These are phyloP conservation scores for Calonectris borealis DNA, from an alignment of 2,113 vertebrate genomes.

Conservation along the genomic window DNA sequence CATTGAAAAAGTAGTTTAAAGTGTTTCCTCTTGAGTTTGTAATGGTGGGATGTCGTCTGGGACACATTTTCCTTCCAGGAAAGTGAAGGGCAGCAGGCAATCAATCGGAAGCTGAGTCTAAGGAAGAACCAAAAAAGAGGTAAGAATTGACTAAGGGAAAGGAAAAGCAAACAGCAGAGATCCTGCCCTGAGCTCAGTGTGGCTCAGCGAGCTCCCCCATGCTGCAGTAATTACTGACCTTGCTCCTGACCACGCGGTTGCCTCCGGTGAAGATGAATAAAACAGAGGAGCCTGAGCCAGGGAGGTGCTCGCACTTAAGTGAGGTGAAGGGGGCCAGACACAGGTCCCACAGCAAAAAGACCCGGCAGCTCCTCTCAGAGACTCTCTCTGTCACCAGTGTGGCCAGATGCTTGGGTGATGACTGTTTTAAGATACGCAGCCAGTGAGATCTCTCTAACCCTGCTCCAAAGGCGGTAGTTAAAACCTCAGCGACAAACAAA, in stretches of 20 bases:
- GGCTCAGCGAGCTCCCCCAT: neutral
- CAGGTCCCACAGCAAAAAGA: neutral
- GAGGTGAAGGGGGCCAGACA: accelerated
- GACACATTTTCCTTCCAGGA: neutral
- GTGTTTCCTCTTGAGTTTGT: neutral
- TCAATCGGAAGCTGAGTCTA: accelerated
- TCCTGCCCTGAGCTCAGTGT: neutral
- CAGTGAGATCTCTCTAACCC: neutral
- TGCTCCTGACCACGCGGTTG: neutral
- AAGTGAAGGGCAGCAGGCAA: neutral
- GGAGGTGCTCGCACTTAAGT: neutral
- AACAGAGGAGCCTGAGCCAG: neutral
- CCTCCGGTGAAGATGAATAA: neutral
- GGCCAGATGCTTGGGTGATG: neutral
- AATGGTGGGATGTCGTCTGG: neutral
- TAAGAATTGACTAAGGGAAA: neutral
- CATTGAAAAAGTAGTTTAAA: neutral
- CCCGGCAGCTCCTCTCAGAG: neutral
- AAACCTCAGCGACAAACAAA: neutral
- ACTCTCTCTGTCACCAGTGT: neutral
- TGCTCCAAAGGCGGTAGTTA: neutral
- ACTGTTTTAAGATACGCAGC: accelerated
- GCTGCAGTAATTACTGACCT: neutral
- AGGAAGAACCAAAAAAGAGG: neutral
- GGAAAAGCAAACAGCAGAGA: neutral